phyloP scores from a whole-genome alignment of 2,113 vertebrate genomes.

The Bubo scandiacus region DNA sequence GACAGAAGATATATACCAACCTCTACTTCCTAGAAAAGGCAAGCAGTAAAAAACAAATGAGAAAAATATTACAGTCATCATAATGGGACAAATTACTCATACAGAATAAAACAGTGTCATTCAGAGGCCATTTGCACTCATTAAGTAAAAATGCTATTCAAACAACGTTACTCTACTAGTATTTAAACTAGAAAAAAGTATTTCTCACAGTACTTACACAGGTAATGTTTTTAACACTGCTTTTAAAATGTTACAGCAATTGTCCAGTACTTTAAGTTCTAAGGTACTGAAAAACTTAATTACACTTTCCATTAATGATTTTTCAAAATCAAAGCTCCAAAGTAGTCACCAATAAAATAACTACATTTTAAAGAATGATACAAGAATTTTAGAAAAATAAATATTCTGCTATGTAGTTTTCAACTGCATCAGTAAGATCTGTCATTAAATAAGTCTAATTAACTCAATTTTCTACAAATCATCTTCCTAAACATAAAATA shows the following conservation, averaged over 20 bases:
- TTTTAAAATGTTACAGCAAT: background rate
- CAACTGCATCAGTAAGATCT: background rate
- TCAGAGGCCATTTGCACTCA: background rate
- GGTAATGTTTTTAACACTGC: background rate
- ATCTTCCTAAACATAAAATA: background rate
- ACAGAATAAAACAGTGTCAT: constrained; percentile 17
- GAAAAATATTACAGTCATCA: constrained; percentile 73
- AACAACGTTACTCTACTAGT: background rate
- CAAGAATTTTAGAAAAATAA: background rate
- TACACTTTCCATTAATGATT: background rate
- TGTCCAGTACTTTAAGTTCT: background rate
- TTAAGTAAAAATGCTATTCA: background rate
- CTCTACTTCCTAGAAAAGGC: constrained; percentile 83
- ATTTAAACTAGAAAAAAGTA: background rate
- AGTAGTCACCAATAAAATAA: background rate
- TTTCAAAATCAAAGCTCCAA: background rate
- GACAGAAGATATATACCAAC: constrained; percentile 78
- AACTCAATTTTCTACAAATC: background rate
- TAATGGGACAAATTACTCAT: constrained; percentile 14
- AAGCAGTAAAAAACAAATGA: constrained; percentile 76
- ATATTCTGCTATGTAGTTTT: background rate
- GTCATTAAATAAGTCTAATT: background rate
- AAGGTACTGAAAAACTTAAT: background rate
- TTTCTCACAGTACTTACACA: background rate
- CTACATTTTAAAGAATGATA: background rate